phyloP scores from a whole-genome alignment of 2,797 vertebrate species.

The Tinamus major region DNA sequence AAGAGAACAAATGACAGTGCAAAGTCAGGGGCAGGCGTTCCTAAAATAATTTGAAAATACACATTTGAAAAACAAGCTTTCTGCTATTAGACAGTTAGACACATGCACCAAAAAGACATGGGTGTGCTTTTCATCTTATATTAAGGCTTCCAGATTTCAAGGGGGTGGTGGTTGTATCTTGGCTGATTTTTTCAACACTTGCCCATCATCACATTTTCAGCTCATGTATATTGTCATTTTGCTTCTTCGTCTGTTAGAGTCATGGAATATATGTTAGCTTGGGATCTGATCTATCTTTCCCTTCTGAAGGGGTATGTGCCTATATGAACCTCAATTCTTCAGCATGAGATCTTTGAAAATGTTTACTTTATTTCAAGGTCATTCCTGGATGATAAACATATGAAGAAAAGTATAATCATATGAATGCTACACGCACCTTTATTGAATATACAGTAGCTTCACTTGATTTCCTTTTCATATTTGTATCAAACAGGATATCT shows the following conservation, averaged over 20 bases:
- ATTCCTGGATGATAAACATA: slow-evolving; percentile 41
- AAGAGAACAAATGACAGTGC: background rate
- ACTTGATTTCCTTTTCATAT: slow-evolving; percentile 69
- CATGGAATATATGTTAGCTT: background rate
- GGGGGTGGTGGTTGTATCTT: background rate
- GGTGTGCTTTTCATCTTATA: background rate
- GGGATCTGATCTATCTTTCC: background rate
- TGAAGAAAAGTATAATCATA: slow-evolving; percentile 14
- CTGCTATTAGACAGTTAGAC: background rate
- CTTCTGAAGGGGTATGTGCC: background rate
- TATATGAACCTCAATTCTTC: background rate
- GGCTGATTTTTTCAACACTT: background rate
- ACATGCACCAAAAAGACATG: background rate
- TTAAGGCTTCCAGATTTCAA: background rate
- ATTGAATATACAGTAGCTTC: slow-evolving; percentile 59
- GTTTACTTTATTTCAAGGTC: slow-evolving; percentile 53
- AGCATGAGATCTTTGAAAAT: slow-evolving; percentile 9
- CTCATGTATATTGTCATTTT: background rate
- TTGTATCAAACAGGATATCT: slow-evolving; percentile 76
- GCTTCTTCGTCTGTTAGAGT: background rate
- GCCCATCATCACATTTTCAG: background rate
- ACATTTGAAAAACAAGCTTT: background rate
- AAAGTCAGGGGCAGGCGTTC: background rate
- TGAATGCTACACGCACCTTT: slow-evolving; percentile 19
- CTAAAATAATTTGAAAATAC: background rate